Conservation (phyloP, 2,113 vertebrate species). For the Colinus virginianus region DNA sequence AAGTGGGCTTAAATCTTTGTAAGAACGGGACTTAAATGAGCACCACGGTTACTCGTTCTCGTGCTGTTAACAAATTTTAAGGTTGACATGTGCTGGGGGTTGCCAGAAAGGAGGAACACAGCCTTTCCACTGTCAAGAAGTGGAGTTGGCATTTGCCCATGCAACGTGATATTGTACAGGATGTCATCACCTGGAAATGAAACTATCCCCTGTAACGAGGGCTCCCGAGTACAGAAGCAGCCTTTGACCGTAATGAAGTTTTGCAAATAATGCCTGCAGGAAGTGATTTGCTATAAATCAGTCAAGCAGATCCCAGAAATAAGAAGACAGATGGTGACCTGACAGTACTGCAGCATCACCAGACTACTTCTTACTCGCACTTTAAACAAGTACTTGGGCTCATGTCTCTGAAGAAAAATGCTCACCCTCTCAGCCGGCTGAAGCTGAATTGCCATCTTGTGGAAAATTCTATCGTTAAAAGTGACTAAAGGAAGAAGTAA, state of each 20-base stretch:
- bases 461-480: slow-evolving; percentile 6
- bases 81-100: slow-evolving; percentile 16
- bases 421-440: slow-evolving; percentile 31
- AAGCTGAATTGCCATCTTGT: background rate
- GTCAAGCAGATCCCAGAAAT: slow-evolving; percentile 50
- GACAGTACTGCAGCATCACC: slow-evolving; percentile 29
- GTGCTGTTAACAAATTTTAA: background rate
- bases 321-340: slow-evolving; percentile 38
- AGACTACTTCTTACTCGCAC: background rate
- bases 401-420: slow-evolving; percentile 22
- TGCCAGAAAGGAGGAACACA: background rate
- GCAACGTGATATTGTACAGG: slow-evolving; percentile 43
- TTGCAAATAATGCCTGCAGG: slow-evolving; percentile 62
- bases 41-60: background rate
- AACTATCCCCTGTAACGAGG: background rate
- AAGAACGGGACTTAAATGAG: slow-evolving; percentile 20
- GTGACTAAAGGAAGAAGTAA: background rate
- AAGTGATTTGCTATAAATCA: slow-evolving; percentile 54
- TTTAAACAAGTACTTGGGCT: slow-evolving; percentile 53
- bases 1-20: slow-evolving; percentile 33
- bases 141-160: slow-evolving; percentile 50
- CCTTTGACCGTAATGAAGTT: slow-evolving; percentile 51
- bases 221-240: slow-evolving; percentile 52
- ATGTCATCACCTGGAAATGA: slow-evolving; percentile 57
- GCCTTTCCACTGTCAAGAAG: background rate